Evolutionary conservation across 2,888 invertebrate genomes (phyloP).

Genomic region (Cyclophora punctaria): DNA sequence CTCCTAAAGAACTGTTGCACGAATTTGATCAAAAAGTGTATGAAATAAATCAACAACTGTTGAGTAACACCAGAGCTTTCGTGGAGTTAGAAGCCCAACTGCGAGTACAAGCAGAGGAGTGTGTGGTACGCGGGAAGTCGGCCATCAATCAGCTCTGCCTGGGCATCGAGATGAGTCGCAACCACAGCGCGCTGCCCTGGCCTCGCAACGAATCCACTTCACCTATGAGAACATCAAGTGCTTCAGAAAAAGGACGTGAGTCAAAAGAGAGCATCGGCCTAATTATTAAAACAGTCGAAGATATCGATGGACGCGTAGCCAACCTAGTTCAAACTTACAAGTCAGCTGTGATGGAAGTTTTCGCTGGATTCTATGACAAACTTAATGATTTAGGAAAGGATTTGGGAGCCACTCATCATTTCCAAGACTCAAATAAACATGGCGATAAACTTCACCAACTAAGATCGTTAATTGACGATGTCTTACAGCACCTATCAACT

Average conservation of each 20-base stretch:
- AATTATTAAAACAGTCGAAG: slow-evolving; percentile 25
- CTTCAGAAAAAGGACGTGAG: slow-evolving; percentile 6
- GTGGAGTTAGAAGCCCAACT: slow-evolving; percentile 45
- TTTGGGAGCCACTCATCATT: slow-evolving; percentile 12
- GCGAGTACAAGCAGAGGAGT: slow-evolving; percentile 37
- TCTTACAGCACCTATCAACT: slow-evolving; percentile 21
- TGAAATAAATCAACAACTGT: slow-evolving; percentile 54
- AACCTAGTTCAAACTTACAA: slow-evolving; percentile 42
- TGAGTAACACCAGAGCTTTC: slow-evolving; percentile 53
- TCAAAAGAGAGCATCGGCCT: slow-evolving; percentile 11
- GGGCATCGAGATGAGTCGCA: slow-evolving; percentile 24
- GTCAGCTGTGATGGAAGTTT: slow-evolving; percentile 34
- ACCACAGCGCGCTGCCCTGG: slow-evolving; percentile 27
- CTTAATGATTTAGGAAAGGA: slow-evolving; percentile 34
- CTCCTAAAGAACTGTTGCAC: slow-evolving; percentile 47
- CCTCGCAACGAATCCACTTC: slow-evolving; percentile 15
- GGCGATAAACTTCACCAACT: no score
- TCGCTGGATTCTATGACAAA: slow-evolving; percentile 33
- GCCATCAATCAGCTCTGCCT: slow-evolving; percentile 44
- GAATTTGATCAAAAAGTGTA: slow-evolving; percentile 54
- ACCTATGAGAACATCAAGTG: slow-evolving; percentile 22
- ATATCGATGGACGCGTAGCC: slow-evolving; percentile 33
- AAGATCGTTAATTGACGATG: no score
- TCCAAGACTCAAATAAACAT: no score
- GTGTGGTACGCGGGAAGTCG: slow-evolving; percentile 32